Evolutionary conservation across 2,113 vertebrate species (phyloP).

Genomic region (Mus pahari): DNA sequence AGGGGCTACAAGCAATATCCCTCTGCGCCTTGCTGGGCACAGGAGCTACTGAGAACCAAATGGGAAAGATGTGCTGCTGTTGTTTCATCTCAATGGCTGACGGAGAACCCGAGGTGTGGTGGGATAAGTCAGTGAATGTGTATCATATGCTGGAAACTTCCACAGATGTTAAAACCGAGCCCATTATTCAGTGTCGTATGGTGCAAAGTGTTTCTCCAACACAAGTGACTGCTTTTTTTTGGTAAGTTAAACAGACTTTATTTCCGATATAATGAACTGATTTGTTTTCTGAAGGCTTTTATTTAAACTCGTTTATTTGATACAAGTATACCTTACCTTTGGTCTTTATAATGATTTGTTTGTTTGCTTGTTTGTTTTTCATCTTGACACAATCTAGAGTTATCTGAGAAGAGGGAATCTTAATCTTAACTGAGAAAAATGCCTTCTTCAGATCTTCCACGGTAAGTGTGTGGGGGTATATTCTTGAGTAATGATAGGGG

Average conservation of each 20-base stretch:
- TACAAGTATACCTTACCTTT: neutral
- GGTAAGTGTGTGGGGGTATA: neutral
- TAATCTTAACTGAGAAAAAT: neutral
- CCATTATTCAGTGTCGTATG: too few relatives aligned
- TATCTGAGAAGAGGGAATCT: neutral
- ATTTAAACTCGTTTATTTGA: neutral
- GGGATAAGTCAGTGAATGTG: neutral
- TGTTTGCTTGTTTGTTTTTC: neutral
- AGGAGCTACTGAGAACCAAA: too few relatives aligned
- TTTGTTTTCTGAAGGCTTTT: neutral
- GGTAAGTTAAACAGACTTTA: neutral
- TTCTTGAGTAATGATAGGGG: neutral
- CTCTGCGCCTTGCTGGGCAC: too few relatives aligned
- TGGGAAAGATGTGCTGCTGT: neutral
- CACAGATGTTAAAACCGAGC: neutral
- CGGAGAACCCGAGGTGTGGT: neutral
- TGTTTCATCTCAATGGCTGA: neutral
- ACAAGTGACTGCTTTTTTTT: neutral
- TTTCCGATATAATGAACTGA: neutral
- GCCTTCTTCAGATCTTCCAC: neutral
- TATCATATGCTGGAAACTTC: neutral
- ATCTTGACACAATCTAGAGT: neutral
- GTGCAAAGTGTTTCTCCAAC: neutral
- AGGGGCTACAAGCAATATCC: too few relatives aligned
- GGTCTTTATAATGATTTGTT: neutral